Conservation (phyloP, 2,797 vertebrate species). For the Cyclura pinguis region DNA sequence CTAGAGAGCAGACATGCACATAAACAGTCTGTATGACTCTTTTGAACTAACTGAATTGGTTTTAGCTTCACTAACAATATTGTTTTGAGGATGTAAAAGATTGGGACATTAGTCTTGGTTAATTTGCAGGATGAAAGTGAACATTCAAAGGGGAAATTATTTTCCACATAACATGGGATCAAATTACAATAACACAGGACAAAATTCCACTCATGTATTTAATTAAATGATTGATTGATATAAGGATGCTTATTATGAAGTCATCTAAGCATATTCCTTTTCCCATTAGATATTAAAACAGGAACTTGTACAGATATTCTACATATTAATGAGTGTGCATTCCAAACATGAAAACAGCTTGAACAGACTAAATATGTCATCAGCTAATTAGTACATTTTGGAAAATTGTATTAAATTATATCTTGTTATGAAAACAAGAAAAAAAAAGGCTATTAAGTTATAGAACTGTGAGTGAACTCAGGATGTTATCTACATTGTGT, state of each 20-base stretch:
- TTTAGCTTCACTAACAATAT: slow-evolving; percentile 8
- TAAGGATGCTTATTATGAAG: background rate
- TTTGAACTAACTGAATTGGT: too few relatives aligned
- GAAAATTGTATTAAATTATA: background rate
- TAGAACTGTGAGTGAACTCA: background rate
- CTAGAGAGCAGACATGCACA: background rate
- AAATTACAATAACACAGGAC: background rate
- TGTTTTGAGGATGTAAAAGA: background rate
- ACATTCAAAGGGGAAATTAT: background rate
- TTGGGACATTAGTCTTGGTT: background rate
- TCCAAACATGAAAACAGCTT: background rate
- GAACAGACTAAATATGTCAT: background rate
- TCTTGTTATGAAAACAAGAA: background rate
- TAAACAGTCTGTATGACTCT: background rate
- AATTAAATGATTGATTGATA: background rate
- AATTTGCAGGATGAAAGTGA: background rate
- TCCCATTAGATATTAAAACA: background rate
- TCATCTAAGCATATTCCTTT: background rate
- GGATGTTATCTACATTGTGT: slow-evolving; percentile 42
- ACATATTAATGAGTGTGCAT: background rate
- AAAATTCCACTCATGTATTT: background rate
- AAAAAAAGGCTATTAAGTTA: background rate
- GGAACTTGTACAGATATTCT: background rate
- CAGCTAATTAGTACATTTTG: too few relatives aligned
- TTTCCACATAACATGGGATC: background rate